Percentiles rank a stretch among this genome's conserved stretches.
phyloP scores from a whole-genome alignment of 2,888 invertebrate species.

The Drosophila multiciliata region DNA sequence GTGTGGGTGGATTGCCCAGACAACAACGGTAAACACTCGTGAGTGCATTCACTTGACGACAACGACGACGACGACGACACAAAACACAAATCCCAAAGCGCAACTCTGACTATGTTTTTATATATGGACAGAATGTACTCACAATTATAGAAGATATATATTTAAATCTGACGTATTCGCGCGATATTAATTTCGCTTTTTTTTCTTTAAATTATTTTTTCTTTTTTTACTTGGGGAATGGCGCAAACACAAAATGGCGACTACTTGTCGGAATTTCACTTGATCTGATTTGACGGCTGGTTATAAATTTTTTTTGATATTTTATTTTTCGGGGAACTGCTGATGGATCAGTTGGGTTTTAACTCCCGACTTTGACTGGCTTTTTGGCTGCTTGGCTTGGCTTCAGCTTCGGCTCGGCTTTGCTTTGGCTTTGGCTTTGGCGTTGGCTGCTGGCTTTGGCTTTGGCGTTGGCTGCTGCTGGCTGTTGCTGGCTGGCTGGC shows the following conservation, averaged over 20 bases:
- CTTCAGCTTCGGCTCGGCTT: constrained; percentile 26
- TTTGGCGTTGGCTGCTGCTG: constrained; percentile 36
- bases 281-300: constrained; percentile 3
- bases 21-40: constrained; percentile 33
- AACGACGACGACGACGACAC: neutral
- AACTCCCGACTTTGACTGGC: constrained; percentile 11
- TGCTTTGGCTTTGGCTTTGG: constrained; percentile 23
- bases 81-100: constrained; percentile 6
- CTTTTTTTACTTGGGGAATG: constrained; percentile 4
- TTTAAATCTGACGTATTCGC: constrained; percentile 60
- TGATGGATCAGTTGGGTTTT: constrained; percentile 21
- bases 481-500: constrained; percentile 28
- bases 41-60: constrained; percentile 32
- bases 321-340: constrained; percentile 3
- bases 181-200: constrained; percentile 17
- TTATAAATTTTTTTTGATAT: neutral
- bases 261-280: constrained; percentile 43
- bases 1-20: constrained; percentile 26
- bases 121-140: constrained; percentile 52
- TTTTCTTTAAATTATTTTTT: constrained; percentile 8
- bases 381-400: constrained; percentile 30
- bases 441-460: constrained; percentile 25
- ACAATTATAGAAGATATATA: constrained; percentile 26
- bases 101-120: constrained; percentile 4
- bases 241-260: constrained; percentile 63